Evolutionary conservation across 1,140 invertebrate species (phyloP).

Genomic region (Mercenaria mercenaria): DNA sequence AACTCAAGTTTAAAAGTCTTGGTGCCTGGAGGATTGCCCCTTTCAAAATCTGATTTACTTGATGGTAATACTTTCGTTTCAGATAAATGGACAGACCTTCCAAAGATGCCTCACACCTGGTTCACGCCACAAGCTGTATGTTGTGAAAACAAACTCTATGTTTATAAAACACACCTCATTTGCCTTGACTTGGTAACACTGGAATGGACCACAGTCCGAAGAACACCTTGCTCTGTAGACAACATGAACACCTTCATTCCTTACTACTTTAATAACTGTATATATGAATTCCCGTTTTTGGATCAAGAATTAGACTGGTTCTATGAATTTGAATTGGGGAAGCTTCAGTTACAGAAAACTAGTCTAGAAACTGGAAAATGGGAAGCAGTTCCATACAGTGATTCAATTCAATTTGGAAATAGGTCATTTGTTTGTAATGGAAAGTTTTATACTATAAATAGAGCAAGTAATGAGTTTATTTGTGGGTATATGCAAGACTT

Average conservation of each 20-base stretch:
- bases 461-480: background rate
- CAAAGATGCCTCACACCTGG: conserved; percentile 32
- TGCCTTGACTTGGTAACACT: conserved; percentile 1
- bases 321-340: conserved; percentile 14
- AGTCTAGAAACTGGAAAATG: background rate
- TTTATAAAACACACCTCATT: background rate
- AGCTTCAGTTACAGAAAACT: background rate
- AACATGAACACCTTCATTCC: background rate
- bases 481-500: background rate
- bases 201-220: conserved; percentile 11
- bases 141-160: conserved; percentile 13
- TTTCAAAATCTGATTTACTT: background rate
- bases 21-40: too few species aligned
- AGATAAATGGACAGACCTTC: conserved; percentile 26
- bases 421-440: background rate
- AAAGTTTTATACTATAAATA: background rate
- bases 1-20: too few species aligned
- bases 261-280: background rate
- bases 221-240: background rate
- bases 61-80: background rate
- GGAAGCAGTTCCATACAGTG: background rate
- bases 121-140: conserved; percentile 11
- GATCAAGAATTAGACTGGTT: conserved; percentile 5
- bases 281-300: conserved; percentile 31
- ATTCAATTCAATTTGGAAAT: conserved; percentile 9